Evolutionary conservation across 2,888 invertebrate species (phyloP).

Genomic region (Sialis lutaria): DNA sequence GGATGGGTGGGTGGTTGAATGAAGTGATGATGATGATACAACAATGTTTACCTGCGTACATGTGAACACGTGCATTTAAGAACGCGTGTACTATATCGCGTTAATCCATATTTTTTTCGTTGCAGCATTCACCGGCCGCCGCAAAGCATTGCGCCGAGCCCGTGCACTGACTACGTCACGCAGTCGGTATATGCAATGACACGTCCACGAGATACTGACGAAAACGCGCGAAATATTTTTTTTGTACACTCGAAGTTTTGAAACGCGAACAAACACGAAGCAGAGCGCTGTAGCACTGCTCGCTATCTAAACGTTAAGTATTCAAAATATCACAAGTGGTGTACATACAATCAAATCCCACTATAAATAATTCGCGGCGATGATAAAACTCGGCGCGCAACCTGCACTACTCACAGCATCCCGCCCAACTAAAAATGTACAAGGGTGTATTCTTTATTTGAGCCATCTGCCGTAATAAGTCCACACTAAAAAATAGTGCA

Average conservation of each 20-base stretch:
- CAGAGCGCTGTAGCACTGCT: background rate
- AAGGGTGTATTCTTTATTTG: slow-evolving; percentile 30
- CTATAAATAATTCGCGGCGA: no score
- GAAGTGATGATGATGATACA: background rate
- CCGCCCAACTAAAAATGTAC: slow-evolving; percentile 6
- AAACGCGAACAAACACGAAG: background rate
- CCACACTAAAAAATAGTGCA: slow-evolving; percentile 47
- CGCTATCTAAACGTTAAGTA: no score
- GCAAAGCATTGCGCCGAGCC: slow-evolving; percentile 5
- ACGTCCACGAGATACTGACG: slow-evolving; percentile 1
- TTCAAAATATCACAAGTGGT: no score
- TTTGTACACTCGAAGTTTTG: background rate
- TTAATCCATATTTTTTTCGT: slow-evolving; percentile 6
- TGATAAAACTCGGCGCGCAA: no score
- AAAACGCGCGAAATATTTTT: slow-evolving; percentile 4
- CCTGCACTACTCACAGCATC: no score
- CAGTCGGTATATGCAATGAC: slow-evolving; percentile 1
- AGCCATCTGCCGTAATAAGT: slow-evolving; percentile 46
- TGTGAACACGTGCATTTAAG: slow-evolving; percentile 7
- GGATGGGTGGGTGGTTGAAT: background rate
- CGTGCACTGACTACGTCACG: slow-evolving; percentile 4
- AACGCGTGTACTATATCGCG: slow-evolving; percentile 3
- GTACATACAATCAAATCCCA: no score
- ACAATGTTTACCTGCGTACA: slow-evolving; percentile 3
- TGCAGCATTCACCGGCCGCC: slow-evolving; percentile 2